Evolutionary conservation across 1,140 invertebrate genomes (phyloP).

Genomic region (Drosophila virilis): DNA sequence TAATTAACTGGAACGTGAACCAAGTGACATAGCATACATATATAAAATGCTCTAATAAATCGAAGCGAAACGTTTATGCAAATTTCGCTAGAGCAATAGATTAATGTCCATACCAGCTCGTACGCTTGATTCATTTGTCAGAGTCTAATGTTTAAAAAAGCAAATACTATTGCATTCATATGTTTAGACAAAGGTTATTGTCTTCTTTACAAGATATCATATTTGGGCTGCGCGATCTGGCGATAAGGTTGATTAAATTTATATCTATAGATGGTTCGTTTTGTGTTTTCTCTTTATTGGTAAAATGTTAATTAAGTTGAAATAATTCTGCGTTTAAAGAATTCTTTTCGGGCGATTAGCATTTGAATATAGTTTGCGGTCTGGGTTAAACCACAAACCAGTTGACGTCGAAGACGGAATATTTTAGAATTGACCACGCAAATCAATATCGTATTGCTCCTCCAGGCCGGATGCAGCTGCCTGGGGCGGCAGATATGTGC

Average conservation of each 20-base stretch:
- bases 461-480: slow-evolving; percentile 15
- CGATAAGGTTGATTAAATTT: not conserved
- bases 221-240: too few species aligned
- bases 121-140: not conserved
- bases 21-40: not conserved
- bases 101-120: not conserved
- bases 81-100: slow-evolving; percentile 2
- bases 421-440: slow-evolving; percentile 1
- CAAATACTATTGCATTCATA: not conserved
- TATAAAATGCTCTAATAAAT: not conserved
- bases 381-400: slow-evolving; percentile 52
- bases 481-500: slow-evolving; percentile 47
- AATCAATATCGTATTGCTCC: not conserved
- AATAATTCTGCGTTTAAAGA: slow-evolving; percentile 51
- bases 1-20: not conserved
- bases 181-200: slow-evolving; percentile 53
- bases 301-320: slow-evolving; percentile 57
- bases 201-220: slow-evolving; percentile 41
- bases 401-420: not conserved
- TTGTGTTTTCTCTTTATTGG: slow-evolving; percentile 36
- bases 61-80: not conserved
- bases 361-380: slow-evolving; percentile 63
- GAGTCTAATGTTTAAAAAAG: slow-evolving; percentile 17
- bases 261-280: slow-evolving; percentile 36
- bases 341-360: slow-evolving; percentile 51